Conservation (phyloP, 2,797 vertebrate genomes). For the Cyprinodon diabolis region DNA sequence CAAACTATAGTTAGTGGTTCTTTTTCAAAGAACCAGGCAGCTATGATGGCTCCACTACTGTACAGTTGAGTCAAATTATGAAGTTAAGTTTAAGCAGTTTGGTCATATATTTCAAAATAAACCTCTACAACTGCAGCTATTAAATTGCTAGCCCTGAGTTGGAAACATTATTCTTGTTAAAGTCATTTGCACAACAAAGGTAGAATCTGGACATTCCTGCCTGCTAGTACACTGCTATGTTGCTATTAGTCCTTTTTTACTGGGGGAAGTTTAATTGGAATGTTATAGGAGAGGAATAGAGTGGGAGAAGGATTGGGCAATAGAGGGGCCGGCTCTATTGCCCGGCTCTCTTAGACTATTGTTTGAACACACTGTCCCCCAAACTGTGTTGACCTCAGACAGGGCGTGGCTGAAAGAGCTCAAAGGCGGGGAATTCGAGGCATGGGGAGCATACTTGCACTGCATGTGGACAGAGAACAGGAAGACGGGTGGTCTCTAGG, state of each 20-base stretch:
- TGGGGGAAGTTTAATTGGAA: slow-evolving; percentile 51
- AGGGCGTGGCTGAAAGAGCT: slow-evolving; percentile 70
- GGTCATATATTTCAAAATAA: slow-evolving; percentile 4
- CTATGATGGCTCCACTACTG: not conserved
- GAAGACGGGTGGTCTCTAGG: slow-evolving; percentile 69
- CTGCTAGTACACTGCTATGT: slow-evolving; percentile 28
- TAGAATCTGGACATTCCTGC: slow-evolving; percentile 38
- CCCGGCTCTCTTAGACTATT: slow-evolving; percentile 66
- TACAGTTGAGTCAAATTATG: slow-evolving; percentile 1
- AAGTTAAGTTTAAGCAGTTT: slow-evolving; percentile 28
- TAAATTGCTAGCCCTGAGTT: slow-evolving; percentile 13
- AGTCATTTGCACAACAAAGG: slow-evolving; percentile 24
- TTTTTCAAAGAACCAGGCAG: not conserved
- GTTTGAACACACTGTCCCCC: slow-evolving; percentile 78
- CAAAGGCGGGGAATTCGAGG: slow-evolving; percentile 50
- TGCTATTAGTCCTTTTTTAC: slow-evolving; percentile 43
- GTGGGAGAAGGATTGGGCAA: slow-evolving; percentile 31
- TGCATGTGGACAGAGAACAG: slow-evolving; percentile 58
- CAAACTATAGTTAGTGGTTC: not conserved
- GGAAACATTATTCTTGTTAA: slow-evolving; percentile 14
- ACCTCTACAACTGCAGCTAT: slow-evolving; percentile 17
- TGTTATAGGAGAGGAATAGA: slow-evolving; percentile 56
- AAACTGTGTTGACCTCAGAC: slow-evolving; percentile 77
- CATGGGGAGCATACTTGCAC: slow-evolving; percentile 60
- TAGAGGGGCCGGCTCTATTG: slow-evolving; percentile 23